phyloP scores from a whole-genome alignment of 2,888 invertebrate genomes.

The Epirrhoe tristata region DNA sequence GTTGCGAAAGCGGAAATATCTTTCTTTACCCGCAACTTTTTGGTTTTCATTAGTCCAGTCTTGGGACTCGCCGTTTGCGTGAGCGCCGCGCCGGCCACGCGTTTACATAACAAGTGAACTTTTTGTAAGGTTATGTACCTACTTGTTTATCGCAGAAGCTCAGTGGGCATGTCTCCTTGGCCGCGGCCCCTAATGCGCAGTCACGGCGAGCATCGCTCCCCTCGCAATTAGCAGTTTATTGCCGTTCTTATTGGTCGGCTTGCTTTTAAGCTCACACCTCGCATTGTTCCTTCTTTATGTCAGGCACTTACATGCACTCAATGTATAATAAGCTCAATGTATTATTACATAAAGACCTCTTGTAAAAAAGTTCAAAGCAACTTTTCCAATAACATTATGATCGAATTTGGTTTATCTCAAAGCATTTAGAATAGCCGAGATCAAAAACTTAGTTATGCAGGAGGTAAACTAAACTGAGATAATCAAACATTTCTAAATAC shows the following conservation, averaged over 20 bases:
- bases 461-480: not conserved
- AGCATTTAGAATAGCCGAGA: not conserved
- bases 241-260: conserved; percentile 66
- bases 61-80: no score
- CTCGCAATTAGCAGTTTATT: conserved; percentile 79
- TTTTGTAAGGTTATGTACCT: conserved; percentile 6
- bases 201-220: conserved; percentile 80
- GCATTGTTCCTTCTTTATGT: conserved; percentile 31
- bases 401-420: not conserved
- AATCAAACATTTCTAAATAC: conserved; percentile 5
- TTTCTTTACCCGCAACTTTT: no score
- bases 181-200: conserved; percentile 79
- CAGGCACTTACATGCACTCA: not conserved
- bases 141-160: conserved; percentile 20
- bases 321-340: not conserved
- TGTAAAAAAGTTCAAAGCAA: not conserved
- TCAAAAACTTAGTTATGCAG: not conserved
- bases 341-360: not conserved
- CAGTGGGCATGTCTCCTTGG: conserved; percentile 55
- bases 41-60: no score
- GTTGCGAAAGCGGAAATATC: no score
- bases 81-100: no score
- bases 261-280: conserved; percentile 47
- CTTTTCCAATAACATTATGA: not conserved
- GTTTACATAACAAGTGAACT: not conserved